phyloP scores from a whole-genome alignment of 2,888 invertebrate species.

The Drosophila differens region DNA sequence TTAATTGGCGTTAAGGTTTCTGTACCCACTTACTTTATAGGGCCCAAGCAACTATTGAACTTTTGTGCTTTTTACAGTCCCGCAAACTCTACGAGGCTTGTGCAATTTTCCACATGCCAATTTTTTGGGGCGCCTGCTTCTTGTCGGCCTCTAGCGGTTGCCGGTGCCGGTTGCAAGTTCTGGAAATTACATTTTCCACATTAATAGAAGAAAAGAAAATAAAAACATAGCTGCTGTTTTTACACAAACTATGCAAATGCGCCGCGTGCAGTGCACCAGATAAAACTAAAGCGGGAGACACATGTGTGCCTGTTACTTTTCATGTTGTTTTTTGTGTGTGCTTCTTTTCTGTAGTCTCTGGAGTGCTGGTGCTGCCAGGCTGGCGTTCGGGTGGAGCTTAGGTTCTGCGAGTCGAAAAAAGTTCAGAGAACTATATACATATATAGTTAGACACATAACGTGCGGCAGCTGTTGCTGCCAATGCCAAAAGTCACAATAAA shows the following conservation, averaged over 20 bases:
- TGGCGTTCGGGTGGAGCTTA: constrained; percentile 7
- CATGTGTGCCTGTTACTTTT: constrained; percentile 28
- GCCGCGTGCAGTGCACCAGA: constrained; percentile 74
- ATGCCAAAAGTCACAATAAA: constrained; percentile 80
- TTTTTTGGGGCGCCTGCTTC: constrained; percentile 35
- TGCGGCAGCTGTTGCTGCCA: constrained; percentile 77
- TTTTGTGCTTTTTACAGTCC: constrained; percentile 24
- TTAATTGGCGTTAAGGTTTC: constrained; percentile 8
- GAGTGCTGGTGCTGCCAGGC: constrained; percentile 5
- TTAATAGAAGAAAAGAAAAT: constrained; percentile 70
- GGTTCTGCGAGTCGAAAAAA: constrained; percentile 20
- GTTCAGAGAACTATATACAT: constrained; percentile 22
- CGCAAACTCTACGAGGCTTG: constrained; percentile 27
- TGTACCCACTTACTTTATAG: not conserved
- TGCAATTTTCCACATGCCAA: constrained; percentile 63
- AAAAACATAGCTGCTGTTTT: constrained; percentile 35
- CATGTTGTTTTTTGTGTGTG: constrained; percentile 1
- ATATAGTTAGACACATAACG: constrained; percentile 65
- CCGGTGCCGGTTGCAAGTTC: constrained; percentile 51
- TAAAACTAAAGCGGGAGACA: constrained; percentile 67
- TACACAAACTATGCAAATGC: constrained; percentile 73
- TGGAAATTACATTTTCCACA: constrained; percentile 76
- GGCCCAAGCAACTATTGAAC: constrained; percentile 25
- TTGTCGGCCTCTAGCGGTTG: constrained; percentile 14
- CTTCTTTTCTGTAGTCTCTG: constrained; percentile 16